Evolutionary conservation across 2,113 vertebrate species (phyloP).

Genomic region (Sorex fumeus): DNA sequence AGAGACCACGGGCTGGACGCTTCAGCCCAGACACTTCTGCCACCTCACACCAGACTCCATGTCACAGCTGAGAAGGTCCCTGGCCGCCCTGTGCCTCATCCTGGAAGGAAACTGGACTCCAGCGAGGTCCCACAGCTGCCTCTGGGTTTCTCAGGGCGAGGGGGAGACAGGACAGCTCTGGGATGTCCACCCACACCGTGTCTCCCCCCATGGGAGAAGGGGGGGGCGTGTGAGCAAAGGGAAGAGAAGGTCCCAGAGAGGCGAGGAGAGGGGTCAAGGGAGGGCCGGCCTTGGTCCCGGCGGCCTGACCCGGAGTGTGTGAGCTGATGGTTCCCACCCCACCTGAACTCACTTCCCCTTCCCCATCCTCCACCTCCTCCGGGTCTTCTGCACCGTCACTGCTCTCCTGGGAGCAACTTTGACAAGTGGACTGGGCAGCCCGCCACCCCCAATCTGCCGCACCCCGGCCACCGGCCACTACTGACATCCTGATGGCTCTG

Average conservation of each 20-base stretch:
- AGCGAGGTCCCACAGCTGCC: too few species aligned
- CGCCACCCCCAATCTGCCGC: too few species aligned
- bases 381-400: background rate
- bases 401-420: too few species aligned
- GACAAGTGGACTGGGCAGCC: too few species aligned
- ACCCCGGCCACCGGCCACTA: too few species aligned
- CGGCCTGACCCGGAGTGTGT: background rate
- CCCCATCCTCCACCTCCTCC: background rate
- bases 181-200: fast-evolving
- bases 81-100: background rate
- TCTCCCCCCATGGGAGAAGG: background rate
- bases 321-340: too few species aligned
- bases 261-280: fast-evolving
- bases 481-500: too few species aligned
- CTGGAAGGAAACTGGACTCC: too few species aligned
- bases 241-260: too few species aligned
- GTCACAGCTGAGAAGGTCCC: background rate
- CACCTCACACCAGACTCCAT: background rate
- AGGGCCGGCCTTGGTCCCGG: background rate
- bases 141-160: too few species aligned
- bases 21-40: background rate
- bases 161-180: background rate
- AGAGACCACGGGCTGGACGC: background rate
- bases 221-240: background rate
- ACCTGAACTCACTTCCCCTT: too few species aligned